phyloP scores from a whole-genome alignment of 2,797 vertebrate species.

The Coreius guichenoti region DNA sequence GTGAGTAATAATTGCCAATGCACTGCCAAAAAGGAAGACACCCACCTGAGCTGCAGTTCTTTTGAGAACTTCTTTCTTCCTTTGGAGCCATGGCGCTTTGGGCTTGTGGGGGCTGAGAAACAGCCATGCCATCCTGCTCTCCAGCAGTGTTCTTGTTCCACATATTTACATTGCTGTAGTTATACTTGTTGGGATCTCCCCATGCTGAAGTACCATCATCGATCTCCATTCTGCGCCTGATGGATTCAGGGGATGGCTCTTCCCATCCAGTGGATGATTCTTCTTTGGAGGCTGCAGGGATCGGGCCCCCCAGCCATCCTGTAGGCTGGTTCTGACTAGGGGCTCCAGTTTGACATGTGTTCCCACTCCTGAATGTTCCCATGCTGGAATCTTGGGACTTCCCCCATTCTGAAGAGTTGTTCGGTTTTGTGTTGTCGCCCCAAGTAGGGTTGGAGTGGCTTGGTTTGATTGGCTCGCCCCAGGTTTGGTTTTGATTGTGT shows the following conservation, averaged over 20 bases:
- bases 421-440: conserved; percentile 83
- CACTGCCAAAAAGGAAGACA: background rate
- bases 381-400: conserved; percentile 81
- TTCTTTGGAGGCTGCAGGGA: conserved; percentile 85
- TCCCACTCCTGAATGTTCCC: conserved; percentile 81
- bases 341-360: conserved; percentile 53
- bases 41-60: conserved; percentile 80
- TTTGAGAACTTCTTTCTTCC: conserved; percentile 64
- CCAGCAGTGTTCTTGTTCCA: conserved; percentile 89
- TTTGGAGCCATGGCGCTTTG: conserved; percentile 76
- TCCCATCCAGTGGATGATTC: conserved; percentile 91
- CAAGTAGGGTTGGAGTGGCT: conserved; percentile 83
- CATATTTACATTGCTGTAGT: conserved; percentile 89
- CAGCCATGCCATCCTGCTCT: conserved; percentile 83
- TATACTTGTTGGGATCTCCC: conserved; percentile 94
- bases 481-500: conserved; percentile 82
- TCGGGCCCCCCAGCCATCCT: conserved; percentile 91
- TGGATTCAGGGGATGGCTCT: conserved; percentile 95
- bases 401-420: conserved; percentile 85
- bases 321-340: conserved; percentile 82
- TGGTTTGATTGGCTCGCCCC: conserved; percentile 85
- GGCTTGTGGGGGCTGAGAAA: conserved; percentile 73
- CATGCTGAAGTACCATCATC: conserved; percentile 97
- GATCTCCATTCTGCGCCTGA: conserved; percentile 94
- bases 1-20: conserved; percentile 33